These are phyloP conservation scores for Centropus bengalensis DNA, from an alignment of 2,113 vertebrate species.

Conservation along the genomic window DNA sequence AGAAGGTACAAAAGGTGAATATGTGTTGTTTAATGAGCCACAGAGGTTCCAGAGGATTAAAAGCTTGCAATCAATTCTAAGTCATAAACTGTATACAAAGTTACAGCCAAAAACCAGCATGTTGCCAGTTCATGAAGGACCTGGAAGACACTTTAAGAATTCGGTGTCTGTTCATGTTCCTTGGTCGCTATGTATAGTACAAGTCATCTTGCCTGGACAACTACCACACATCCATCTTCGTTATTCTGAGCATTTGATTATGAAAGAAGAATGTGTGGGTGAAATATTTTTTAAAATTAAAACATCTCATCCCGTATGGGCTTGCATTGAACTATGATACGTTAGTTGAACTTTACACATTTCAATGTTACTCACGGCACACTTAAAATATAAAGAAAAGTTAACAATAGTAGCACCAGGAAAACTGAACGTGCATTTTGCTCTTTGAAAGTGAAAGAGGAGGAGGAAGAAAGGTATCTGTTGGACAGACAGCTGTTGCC, in stretches of 20 bases:
- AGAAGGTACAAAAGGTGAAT: background rate
- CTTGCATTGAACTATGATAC: background rate
- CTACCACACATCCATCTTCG: accelerated
- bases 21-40: background rate
- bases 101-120: background rate
- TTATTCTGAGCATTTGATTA: background rate
- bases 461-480: background rate
- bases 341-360: background rate
- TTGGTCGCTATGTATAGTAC: background rate
- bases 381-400: background rate
- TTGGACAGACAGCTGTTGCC: background rate
- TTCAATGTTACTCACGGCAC: background rate
- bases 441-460: background rate
- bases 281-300: background rate
- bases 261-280: background rate
- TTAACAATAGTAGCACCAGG: background rate
- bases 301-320: background rate
- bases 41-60: background rate
- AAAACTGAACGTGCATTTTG: background rate
- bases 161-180: background rate
- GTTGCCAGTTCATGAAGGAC: background rate
- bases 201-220: background rate
- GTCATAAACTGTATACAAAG: background rate
- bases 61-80: background rate
- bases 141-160: background rate